Base-by-base conservation (phyloP, 92 coral and sea anemone genomes). In the Diadumene lineata region DNA sequence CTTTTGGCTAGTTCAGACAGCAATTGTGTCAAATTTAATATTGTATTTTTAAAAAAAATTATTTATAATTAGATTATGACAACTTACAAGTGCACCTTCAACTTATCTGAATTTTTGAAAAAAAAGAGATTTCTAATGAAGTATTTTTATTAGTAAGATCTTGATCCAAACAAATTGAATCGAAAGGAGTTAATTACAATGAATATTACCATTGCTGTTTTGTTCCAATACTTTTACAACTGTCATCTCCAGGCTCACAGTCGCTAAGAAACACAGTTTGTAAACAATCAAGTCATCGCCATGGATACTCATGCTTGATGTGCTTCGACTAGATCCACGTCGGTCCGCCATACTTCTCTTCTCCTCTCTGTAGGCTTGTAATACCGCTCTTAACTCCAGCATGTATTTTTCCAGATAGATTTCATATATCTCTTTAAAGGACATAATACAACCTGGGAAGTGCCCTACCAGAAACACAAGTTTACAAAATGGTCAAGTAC, bases 241-340 rank as follows among this genome's bases (percentile, higher is more conserved):
- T 51, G 86, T 78, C 66, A 67, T 31, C 64, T 91, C 97, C 50
- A 91, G 68, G 21, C 79, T 68, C 43, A 88, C 66, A 38, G 86
- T 60, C 24, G 92, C 87, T 50, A 79, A 43, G 60, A 84, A 91
- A 60, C 92, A 91, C 62, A 84, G 64, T 53, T 75, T 88, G 27
- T 78, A 79, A 64, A 81, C 81, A 60, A 69, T 68, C 63, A 91
- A 62, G 51, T 78, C 90, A 44, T 84, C 83, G 38, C 82, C 91
- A 77, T 71, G 80, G 69, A 85, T 79, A 87, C 68, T 87, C 75
- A 79, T 64, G 68, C 90, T 88, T 17, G 77, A 82, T 60, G 76
- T 75, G 68, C 86, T 79, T 0, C 79, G 67, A 48, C 62, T 71
- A 9, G 96, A 86, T 16, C 87, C 91, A 27, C 87, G 62, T 61